A percentile compares a stretch with the other conserved stretches of the same genome.
phyloP scores from a whole-genome alignment of 1,140 invertebrate species.

The Habropoda laboriosa region DNA sequence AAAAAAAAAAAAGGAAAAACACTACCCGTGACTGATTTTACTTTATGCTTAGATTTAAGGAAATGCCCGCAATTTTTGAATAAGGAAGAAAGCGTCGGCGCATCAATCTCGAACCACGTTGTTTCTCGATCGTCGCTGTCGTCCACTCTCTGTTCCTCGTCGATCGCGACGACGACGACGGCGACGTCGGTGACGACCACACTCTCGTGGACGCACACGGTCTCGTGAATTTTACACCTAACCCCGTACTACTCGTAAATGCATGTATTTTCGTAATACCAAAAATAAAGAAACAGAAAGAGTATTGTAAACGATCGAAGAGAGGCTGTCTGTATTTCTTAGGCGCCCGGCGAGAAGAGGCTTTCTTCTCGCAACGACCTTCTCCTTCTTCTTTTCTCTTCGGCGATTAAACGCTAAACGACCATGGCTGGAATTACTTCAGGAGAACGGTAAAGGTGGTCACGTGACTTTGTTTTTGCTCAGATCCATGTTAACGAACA shows the following conservation, averaged over 20 bases:
- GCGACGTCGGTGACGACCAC: background rate
- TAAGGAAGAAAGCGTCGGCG: background rate
- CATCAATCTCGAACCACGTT: background rate
- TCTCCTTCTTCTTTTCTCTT: too few species aligned
- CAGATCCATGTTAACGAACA: background rate
- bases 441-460: background rate
- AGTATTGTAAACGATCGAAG: conserved; percentile 34
- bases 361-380: background rate
- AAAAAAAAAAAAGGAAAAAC: too few species aligned
- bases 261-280: conserved; percentile 79
- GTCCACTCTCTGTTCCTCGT: too few species aligned
- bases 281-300: conserved; percentile 75
- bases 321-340: conserved; percentile 36
- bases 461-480: background rate
- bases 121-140: background rate
- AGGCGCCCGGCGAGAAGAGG: background rate
- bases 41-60: conserved; percentile 5
- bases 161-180: background rate
- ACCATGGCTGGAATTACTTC: too few species aligned
- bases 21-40: conserved; percentile 19
- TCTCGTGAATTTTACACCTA: conserved; percentile 54
- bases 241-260: conserved; percentile 75
- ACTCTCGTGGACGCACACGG: background rate
- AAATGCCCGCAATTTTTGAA: background rate
- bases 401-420: background rate